Evolutionary conservation across 2,797 vertebrate species (phyloP).

Genomic region (Hippocampus kuda): DNA sequence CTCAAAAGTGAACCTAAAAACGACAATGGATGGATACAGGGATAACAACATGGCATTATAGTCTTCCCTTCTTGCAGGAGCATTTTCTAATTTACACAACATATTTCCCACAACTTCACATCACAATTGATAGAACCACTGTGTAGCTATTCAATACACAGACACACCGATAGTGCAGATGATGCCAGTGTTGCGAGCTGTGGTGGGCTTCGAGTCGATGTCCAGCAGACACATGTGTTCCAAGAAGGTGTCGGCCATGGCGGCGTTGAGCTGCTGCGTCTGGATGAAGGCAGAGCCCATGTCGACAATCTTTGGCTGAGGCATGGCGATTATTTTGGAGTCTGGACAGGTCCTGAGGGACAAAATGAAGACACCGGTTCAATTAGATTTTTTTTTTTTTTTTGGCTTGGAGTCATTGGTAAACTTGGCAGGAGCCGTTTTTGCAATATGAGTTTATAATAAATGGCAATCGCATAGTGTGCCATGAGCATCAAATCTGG

Average conservation of each 20-base stretch:
- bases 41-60: not conserved
- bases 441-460: not conserved
- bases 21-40: not conserved
- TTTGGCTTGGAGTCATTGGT: not conserved
- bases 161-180: slow-evolving; percentile 95
- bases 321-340: slow-evolving; percentile 60
- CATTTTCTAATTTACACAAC: not conserved
- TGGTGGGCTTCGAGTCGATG: slow-evolving; percentile 90
- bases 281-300: slow-evolving; percentile 90
- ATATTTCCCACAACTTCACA: not conserved
- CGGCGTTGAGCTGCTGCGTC: slow-evolving; percentile 91
- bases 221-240: slow-evolving; percentile 97
- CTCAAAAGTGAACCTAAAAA: too few species aligned
- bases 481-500: not conserved
- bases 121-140: not conserved
- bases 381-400: not conserved
- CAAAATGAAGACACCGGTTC: not conserved
- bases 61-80: not conserved
- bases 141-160: not conserved
- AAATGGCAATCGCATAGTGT: not conserved
- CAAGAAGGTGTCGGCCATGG: slow-evolving; percentile 94
- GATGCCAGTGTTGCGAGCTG: slow-evolving; percentile 93
- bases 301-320: slow-evolving; percentile 68
- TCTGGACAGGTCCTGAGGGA: slow-evolving; percentile 43
- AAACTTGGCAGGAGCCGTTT: not conserved